These are phyloP conservation scores for Acridotheres tristis DNA, from an alignment of 2,797 vertebrate species.

Conservation along the genomic window DNA sequence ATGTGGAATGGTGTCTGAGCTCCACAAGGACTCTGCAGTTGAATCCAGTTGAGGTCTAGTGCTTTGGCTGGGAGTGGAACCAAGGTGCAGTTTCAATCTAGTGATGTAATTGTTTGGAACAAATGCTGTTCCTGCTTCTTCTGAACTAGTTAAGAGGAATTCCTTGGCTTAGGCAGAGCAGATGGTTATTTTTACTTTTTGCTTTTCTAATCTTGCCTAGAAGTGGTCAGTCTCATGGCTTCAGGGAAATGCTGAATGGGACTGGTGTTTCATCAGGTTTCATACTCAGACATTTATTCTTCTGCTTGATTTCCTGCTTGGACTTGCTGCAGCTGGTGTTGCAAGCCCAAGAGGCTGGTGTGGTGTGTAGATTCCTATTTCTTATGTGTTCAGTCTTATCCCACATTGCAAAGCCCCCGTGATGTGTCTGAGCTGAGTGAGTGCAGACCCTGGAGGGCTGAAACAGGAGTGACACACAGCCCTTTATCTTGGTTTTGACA, in stretches of 20 bases:
- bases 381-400: not conserved
- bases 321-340: constrained; percentile 4
- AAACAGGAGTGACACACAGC: not conserved
- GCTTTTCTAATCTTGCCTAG: constrained; percentile 25
- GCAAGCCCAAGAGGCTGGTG: not conserved
- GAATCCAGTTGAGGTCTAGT: not conserved
- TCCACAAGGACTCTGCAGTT: not conserved
- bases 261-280: not conserved
- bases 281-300: not conserved
- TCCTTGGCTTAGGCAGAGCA: not conserved
- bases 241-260: constrained; percentile 43
- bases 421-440: accelerated
- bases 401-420: not conserved
- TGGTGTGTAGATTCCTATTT: not conserved
- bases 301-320: not conserved
- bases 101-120: constrained; percentile 43
- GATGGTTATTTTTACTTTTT: constrained; percentile 36
- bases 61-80: not conserved
- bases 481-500: not conserved
- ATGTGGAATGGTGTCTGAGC: not conserved
- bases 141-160: constrained; percentile 23
- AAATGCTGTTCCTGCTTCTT: not conserved
- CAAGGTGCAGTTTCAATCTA: not conserved
- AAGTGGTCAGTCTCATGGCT: constrained; percentile 15
- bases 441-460: not conserved